Base-by-base conservation (phyloP, 2,113 vertebrate species). In the Poecile atricapillus region DNA sequence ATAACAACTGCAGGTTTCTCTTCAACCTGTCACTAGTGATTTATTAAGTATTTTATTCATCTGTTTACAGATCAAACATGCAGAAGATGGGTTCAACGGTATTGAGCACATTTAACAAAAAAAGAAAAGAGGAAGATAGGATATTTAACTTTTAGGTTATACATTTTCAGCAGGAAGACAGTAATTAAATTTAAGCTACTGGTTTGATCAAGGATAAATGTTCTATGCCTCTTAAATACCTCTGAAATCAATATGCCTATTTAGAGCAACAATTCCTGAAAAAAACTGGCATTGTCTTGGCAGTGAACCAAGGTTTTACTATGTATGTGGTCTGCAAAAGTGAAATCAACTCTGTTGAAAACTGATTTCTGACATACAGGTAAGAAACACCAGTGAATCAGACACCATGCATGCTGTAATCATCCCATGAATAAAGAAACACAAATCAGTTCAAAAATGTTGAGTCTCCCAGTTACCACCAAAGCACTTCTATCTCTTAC, bases 1-100 rank as follows among this genome's bases (percentile, higher is more conserved):
- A 97, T 92, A 97, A 94, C 83, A 97, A 88, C 86, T 90, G 53
- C 75, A 87, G 70, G 56, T n/a, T 85, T 94, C 64, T 96, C 87
- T 96, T 96, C 91, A 97, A 97, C 73, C 93, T 97, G 97, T 95
- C 97, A 96, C 74, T 81, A 85, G 77, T 97, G 96, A 98, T 98
- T 97, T 98, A 98, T 98, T 97, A 96, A 94, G 81, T 96, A 96
- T 98, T 98, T 97, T 97, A 98, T 97, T 98, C 94, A 97, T 97
- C 96, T 98, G 94, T 98, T 97, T 98, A 97, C 97, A 97, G 96
- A 98, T 97, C 93, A 98, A 97, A 97, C 43, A 59, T 60, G 79
- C 59, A 91, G 95, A 94, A 91, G 90, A 97, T 97, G 95, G 52
- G 24, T 83, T 94, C 63, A 87, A 96, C 85, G 47, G 27, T 96